Percentiles rank a stretch among this genome's conserved stretches.
Evolutionary conservation across 2,888 invertebrate species (phyloP).

Genomic region (Apotomis betuletana): DNA sequence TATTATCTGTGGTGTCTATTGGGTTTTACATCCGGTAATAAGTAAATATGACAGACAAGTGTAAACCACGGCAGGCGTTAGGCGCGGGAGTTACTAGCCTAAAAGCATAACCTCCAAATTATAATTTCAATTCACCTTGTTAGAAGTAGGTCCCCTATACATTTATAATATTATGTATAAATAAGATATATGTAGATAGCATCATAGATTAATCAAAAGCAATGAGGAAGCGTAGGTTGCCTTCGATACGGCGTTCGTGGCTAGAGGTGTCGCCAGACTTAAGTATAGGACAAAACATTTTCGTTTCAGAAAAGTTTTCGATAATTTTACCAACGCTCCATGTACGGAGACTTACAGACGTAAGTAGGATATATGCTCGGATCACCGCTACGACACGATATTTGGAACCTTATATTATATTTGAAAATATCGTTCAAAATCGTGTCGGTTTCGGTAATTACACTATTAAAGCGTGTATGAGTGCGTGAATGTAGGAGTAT

Average conservation of each 20-base stretch:
- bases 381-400: conserved; percentile 23
- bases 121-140: conserved; percentile 6
- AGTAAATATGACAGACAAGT: conserved; percentile 11
- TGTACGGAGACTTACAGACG: conserved; percentile 47
- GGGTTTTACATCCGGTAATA: background rate
- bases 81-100: conserved; percentile 20
- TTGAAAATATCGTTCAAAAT: conserved; percentile 44
- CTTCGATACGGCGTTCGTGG: conserved; percentile 1
- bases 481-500: conserved; percentile 44
- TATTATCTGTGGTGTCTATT: background rate
- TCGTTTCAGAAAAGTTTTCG: conserved; percentile 56
- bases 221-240: conserved; percentile 2
- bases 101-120: conserved; percentile 12
- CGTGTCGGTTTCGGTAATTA: conserved; percentile 23
- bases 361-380: conserved; percentile 23
- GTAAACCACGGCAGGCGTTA: conserved; percentile 27
- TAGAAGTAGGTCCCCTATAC: conserved; percentile 22
- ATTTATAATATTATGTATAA: conserved; percentile 17
- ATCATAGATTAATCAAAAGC: conserved; percentile 21
- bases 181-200: conserved; percentile 27
- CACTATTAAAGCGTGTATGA: conserved; percentile 28
- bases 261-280: conserved; percentile 26
- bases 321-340: conserved; percentile 62
- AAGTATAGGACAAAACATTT: conserved; percentile 48
- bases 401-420: conserved; percentile 45